A percentile compares a stretch with the other conserved stretches of the same genome.
phyloP scores from a whole-genome alignment of 2,113 vertebrate species.

The Egretta garzetta region DNA sequence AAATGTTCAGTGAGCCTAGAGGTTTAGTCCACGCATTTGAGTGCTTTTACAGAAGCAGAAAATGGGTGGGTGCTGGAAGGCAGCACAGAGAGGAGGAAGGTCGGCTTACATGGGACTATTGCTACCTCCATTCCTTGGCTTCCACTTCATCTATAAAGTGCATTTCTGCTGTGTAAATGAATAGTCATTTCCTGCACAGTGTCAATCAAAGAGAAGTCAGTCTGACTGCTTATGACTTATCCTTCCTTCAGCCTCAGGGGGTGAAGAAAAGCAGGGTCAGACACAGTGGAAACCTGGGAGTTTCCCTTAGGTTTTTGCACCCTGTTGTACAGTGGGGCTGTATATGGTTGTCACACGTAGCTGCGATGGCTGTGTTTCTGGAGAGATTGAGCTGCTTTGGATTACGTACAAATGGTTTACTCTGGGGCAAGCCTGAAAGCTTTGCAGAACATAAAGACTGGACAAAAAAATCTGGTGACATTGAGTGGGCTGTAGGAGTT shows the following conservation, averaged over 20 bases:
- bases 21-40: background rate
- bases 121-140: background rate
- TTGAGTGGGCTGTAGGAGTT: background rate
- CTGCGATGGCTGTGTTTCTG: background rate
- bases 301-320: too few species aligned
- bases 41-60: background rate
- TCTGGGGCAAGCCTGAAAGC: background rate
- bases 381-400: background rate
- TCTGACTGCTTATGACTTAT: background rate
- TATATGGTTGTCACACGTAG: rapidly evolving
- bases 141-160: rapidly evolving
- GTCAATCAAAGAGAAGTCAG: background rate
- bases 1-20: background rate
- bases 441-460: background rate
- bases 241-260: background rate
- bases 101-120: background rate
- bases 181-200: background rate
- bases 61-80: background rate
- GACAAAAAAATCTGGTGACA: rapidly evolving
- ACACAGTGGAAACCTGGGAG: background rate
- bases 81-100: background rate
- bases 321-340: background rate
- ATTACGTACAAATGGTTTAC: background rate
- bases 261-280: background rate
- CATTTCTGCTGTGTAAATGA: background rate